Base-by-base conservation (phyloP, 2,113 vertebrate species). In the Epinephelus cyanopodus region DNA sequence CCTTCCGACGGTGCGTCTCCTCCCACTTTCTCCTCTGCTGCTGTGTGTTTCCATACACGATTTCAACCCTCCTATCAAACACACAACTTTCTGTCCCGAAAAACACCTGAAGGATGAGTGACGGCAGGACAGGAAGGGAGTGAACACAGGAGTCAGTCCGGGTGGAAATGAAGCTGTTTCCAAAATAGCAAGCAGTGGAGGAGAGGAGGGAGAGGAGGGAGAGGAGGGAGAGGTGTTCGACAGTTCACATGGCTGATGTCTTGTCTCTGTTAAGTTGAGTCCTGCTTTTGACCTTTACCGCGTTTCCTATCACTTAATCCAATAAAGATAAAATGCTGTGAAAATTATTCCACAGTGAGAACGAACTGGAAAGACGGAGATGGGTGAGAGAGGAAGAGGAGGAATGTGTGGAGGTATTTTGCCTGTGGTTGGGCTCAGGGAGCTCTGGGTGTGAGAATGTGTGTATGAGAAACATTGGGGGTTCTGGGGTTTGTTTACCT, bases 401-500 rank as follows among this genome's bases (percentile, higher is more conserved):
- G 23, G 74, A 60, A 37, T 23, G 68, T 81, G 67, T 50, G 62
- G 52, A 45, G 72, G 86, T 68, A 57, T 81, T 39, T 42, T 53
- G 56, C 80, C 52, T 73, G 57, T 52, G 56, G 50, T 76, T 42
- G 47, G 79, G 81, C 71, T 53, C 85, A 70, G 69, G 57, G 75
- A 76, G 65, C 69, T 62, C 67, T 76, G 45, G 61, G 85, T 86
- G 74, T 84, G 74, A 84, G 70, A 75, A 39, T 79, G 67, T 70
- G 81, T 77, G 61, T 63, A 39, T 78, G 81, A 79, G 77, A 80
- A 87, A 87, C 81, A 72, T 18, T 83, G 72, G 62, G n/a, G 79
- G 68, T 74, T 84, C 57, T 86, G 74, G 68, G 73, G 79, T 92
- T 92, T 94, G 86, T 94, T 95, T 94, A 90, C 84, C 72, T 86